Conservation (phyloP, 30 jellyfish, hydroid and myxozoan genomes). For the Cassiopea andromeda region DNA sequence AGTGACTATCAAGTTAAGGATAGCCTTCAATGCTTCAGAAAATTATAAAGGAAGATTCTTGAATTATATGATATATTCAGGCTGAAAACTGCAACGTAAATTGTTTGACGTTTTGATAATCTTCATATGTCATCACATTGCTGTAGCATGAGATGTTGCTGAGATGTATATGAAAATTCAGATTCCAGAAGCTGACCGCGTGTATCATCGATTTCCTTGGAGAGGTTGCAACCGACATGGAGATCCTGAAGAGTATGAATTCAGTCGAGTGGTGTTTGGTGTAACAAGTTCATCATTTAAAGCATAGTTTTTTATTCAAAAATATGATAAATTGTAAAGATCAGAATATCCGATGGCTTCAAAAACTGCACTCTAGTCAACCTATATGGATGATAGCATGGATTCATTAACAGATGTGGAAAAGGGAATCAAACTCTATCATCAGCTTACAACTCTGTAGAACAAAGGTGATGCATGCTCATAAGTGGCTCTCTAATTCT, state of each 20-base stretch:
- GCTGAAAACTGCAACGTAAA: constrained; percentile 50
- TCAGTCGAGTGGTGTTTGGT: constrained; percentile 70
- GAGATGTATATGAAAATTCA: constrained; percentile 62
- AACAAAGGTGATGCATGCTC: constrained; percentile 76
- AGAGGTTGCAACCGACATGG: constrained; percentile 34
- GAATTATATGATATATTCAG: constrained; percentile 49
- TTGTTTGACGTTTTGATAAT: constrained; percentile 13
- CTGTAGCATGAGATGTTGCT: constrained; percentile 67
- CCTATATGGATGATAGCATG: constrained; percentile 77
- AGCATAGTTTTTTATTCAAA: constrained; percentile 53
- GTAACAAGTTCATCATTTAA: constrained; percentile 37
- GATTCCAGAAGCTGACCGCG: constrained; percentile 29
- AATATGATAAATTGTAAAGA: constrained; percentile 33
- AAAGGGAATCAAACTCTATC: constrained; percentile 15
- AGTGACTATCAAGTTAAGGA: constrained; percentile 25
- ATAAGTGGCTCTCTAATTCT: constrained; percentile 70
- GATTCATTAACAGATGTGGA: constrained; percentile 59
- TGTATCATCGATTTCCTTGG: constrained; percentile 68
- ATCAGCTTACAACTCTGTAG: constrained; percentile 50
- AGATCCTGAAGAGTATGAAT: constrained; percentile 70
- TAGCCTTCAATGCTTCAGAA: constrained; percentile 10
- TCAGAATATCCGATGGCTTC: constrained; percentile 64
- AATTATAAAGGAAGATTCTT: constrained; percentile 22
- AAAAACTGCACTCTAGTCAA: constrained; percentile 62
- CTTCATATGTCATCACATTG: constrained; percentile 67